Evolutionary conservation across 2,113 vertebrate species (phyloP).

Genomic region (Oxyruncus cristatus): DNA sequence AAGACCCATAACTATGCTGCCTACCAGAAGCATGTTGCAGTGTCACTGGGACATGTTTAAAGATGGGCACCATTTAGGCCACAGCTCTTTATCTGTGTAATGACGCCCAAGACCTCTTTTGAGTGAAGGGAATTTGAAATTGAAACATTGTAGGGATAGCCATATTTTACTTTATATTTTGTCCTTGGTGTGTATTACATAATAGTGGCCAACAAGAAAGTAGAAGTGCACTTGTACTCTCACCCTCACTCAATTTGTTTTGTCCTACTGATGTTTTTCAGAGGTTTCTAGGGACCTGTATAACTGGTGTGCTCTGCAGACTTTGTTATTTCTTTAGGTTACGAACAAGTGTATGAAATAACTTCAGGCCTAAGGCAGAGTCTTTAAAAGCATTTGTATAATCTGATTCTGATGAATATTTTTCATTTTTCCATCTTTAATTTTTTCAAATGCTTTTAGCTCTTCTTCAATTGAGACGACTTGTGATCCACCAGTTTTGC

Average conservation of each 20-base stretch:
- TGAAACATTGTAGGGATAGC: background rate
- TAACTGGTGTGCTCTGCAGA: background rate
- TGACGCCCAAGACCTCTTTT: background rate
- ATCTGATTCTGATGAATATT: background rate
- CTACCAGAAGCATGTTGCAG: background rate
- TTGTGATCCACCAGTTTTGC: background rate
- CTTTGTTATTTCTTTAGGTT: background rate
- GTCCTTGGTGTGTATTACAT: background rate
- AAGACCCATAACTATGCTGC: background rate
- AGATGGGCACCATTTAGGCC: background rate
- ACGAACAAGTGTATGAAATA: background rate
- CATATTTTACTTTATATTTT: background rate
- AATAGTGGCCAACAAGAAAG: background rate
- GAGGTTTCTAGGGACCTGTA: background rate
- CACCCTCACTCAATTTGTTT: background rate
- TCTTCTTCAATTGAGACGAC: background rate
- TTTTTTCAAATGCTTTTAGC: background rate
- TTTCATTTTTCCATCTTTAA: background rate
- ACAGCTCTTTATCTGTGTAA: background rate
- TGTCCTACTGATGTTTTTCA: background rate
- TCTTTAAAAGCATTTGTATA: background rate
- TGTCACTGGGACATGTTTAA: background rate
- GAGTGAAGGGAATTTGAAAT: no score
- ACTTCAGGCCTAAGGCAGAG: background rate
- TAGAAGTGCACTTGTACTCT: background rate